These are phyloP conservation scores for Enteromius trimaculatus DNA, from an alignment of 2,797 vertebrate species.

Conservation along the genomic window DNA sequence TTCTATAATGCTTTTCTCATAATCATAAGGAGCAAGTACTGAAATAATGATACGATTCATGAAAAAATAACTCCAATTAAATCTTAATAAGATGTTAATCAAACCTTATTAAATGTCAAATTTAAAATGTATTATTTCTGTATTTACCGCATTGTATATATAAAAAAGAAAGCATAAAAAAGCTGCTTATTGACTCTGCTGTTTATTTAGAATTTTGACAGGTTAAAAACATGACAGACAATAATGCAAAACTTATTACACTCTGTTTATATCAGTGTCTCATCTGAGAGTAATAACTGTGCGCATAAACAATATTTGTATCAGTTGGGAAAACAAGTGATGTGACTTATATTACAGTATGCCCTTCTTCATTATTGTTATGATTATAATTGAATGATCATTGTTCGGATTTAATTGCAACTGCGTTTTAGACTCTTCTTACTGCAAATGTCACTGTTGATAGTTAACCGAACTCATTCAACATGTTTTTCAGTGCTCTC, in stretches of 20 bases:
- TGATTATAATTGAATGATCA: neutral
- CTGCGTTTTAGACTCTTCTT: neutral
- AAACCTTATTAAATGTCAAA: neutral
- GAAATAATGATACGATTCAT: neutral
- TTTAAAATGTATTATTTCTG: neutral
- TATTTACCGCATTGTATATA: neutral
- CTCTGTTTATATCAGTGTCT: slow-evolving; percentile 21
- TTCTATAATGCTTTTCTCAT: neutral
- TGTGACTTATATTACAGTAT: slow-evolving; percentile 9
- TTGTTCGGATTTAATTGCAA: neutral
- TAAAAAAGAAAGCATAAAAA: neutral
- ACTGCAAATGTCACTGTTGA: neutral
- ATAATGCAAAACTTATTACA: slow-evolving; percentile 5
- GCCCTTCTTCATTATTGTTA: slow-evolving; percentile 12
- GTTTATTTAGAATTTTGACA: neutral
- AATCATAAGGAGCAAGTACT: neutral
- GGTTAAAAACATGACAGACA: neutral
- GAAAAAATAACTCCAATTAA: neutral
- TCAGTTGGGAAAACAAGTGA: slow-evolving; percentile 5
- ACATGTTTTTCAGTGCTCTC: neutral
- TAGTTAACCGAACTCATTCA: neutral
- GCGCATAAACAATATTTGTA: slow-evolving; percentile 9
- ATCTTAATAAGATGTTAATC: neutral
- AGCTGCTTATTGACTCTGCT: neutral
- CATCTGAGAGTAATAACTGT: neutral